Evolutionary conservation across 2,888 invertebrate genomes (phyloP).

Genomic region (Drepanosiphum platanoidis): DNA sequence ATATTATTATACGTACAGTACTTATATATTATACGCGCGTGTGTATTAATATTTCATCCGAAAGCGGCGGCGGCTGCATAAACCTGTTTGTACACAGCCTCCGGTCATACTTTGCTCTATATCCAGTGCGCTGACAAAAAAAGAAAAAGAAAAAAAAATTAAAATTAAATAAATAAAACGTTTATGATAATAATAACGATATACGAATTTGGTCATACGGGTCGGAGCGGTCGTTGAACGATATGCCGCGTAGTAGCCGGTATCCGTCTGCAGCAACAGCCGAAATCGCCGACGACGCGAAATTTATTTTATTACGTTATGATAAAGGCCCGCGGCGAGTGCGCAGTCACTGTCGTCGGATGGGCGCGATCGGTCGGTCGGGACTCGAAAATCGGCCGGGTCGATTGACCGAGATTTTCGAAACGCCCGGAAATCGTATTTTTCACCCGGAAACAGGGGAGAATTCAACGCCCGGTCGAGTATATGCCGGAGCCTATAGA

Average conservation of each 20-base stretch:
- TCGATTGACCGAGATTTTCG: not conserved
- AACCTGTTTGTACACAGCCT: constrained; percentile 46
- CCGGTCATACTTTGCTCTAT: constrained; percentile 52
- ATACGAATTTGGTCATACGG: not conserved
- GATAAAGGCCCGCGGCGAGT: not conserved
- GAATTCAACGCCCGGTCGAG: too few relatives aligned
- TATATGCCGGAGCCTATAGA: too few relatives aligned
- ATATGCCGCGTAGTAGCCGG: not conserved
- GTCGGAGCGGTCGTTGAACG: constrained; percentile 28
- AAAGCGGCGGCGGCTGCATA: constrained; percentile 17
- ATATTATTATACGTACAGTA: not conserved
- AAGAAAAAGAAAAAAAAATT: constrained; percentile 32
- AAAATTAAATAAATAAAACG: constrained; percentile 9
- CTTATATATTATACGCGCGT: not conserved
- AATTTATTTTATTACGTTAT: not conserved
- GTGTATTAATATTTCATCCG: constrained; percentile 50
- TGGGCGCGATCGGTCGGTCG: not conserved
- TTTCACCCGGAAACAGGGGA: too few relatives aligned
- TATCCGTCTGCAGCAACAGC: not conserved
- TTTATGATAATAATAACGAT: too few relatives aligned
- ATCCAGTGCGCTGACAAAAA: constrained; percentile 29
- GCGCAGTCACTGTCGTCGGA: not conserved
- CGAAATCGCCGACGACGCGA: not conserved
- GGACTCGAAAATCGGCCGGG: not conserved
- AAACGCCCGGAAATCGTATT: too few relatives aligned